Evolutionary conservation across 2,888 invertebrate genomes (phyloP), one percentile per base, ranked within the genome.

Genomic region (Chrysolina americana): DNA sequence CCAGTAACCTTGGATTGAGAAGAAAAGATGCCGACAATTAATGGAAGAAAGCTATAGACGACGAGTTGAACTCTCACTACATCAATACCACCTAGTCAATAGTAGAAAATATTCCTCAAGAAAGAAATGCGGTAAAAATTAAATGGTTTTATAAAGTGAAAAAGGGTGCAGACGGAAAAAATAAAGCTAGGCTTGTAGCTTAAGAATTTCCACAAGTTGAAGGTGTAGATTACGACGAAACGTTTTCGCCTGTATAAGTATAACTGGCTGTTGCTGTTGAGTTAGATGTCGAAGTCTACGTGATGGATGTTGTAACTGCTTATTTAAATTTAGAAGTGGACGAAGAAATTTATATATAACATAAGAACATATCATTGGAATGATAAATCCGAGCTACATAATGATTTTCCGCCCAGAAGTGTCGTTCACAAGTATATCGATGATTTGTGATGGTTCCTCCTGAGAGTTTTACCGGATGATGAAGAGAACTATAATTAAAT

Each of bases 121-220:
- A 15, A 15, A 62, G 28, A 28, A 62, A 62, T 4, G 59, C 28
- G 17, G 19, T 62, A 8, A 19, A 19, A 62, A 23, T 10, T 62
- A 62, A 62, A 21, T 62, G 59, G 59, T 1, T 62, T 6, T 62
- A 23, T 23, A 62, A 23, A 21, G 23, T 62, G 59, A 62, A 62
- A 62, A 23, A 23, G 10, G 59, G 59, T 1, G 59, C 59, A 21
- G 59, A 62, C 13, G 59, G 59, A 2, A 23, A 62, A 59, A 28
- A 59, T 21, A 59, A 59, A 15, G 59, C 59, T 3, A 17, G 59
- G 21, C 59, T 59, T 59, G 23, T 59, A 1, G 59, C 59, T 15
- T 21, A 62, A 62, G 59, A 23, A 23, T 62, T 9, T 9, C 23
- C 21, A 23, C 59, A 23, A 23, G 28, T 3, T 2, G 28, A 23